Conservation (phyloP, 2,113 vertebrate species). For the Saimiri boliviensis region DNA sequence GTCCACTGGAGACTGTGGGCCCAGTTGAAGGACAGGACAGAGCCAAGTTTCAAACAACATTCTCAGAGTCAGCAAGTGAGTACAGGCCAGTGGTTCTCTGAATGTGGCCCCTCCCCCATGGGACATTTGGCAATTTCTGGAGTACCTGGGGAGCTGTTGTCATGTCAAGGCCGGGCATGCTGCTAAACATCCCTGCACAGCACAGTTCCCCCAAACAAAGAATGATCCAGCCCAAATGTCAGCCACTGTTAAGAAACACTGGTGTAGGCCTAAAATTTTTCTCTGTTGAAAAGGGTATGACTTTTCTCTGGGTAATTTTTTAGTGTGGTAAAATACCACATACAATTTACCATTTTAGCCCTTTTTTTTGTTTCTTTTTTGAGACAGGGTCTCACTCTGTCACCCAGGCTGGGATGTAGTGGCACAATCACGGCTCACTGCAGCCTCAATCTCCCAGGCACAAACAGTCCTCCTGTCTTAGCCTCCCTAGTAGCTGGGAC, state of each 20-base stretch:
- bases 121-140: not conserved
- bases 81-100: not conserved
- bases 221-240: not conserved
- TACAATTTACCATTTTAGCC: not conserved
- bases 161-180: not conserved
- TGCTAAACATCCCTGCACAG: not conserved
- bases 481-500: not conserved
- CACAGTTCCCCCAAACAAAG: not conserved
- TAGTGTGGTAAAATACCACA: not conserved
- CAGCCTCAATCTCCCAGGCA: not conserved
- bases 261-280: not conserved
- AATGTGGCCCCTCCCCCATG: too few relatives aligned
- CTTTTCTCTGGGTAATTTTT: not conserved
- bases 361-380: not conserved
- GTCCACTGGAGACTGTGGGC: not conserved
- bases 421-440: too few relatives aligned
- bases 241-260: not conserved
- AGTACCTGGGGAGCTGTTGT: not conserved
- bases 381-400: not conserved
- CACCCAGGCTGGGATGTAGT: not conserved
- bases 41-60: not conserved
- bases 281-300: not conserved
- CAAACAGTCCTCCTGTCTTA: not conserved
- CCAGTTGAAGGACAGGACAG: too few relatives aligned
- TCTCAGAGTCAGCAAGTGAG: not conserved